A percentile compares a stretch with the other conserved stretches of the same genome.
Conservation (phyloP, 2,797 vertebrate genomes). For the Myotis daubentonii region DNA sequence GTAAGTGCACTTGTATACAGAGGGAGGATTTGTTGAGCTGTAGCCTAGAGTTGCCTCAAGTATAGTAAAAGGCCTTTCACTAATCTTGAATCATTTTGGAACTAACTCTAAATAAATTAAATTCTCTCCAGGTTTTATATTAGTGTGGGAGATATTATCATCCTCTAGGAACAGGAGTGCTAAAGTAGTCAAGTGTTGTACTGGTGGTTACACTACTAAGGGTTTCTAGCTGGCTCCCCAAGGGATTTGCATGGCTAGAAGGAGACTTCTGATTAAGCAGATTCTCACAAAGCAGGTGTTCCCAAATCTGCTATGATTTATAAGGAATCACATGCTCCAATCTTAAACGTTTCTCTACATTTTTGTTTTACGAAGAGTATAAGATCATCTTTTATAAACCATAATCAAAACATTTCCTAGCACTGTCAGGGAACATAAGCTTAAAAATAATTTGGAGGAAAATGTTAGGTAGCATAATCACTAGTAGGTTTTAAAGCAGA, state of each 20-base stretch:
- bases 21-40: not conserved
- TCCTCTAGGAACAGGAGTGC: not conserved
- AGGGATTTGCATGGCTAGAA: not conserved
- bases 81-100: not conserved
- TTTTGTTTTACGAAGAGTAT: constrained; percentile 15
- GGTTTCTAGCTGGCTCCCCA: not conserved
- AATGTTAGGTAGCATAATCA: not conserved
- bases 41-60: not conserved
- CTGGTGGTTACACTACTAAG: not conserved
- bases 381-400: not conserved
- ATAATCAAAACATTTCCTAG: not conserved
- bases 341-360: not conserved
- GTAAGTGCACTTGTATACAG: not conserved
- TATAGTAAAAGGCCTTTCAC: not conserved
- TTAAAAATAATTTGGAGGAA: not conserved
- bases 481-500: not conserved
- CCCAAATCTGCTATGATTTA: not conserved
- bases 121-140: not conserved
- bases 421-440: not conserved
- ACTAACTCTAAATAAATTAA: not conserved
- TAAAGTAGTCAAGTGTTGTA: not conserved
- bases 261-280: not conserved
- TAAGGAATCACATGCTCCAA: not conserved
- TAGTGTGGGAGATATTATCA: not conserved
- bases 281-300: not conserved